phyloP scores from a whole-genome alignment of 2,797 vertebrate species.

The Oreochromis mossambicus region DNA sequence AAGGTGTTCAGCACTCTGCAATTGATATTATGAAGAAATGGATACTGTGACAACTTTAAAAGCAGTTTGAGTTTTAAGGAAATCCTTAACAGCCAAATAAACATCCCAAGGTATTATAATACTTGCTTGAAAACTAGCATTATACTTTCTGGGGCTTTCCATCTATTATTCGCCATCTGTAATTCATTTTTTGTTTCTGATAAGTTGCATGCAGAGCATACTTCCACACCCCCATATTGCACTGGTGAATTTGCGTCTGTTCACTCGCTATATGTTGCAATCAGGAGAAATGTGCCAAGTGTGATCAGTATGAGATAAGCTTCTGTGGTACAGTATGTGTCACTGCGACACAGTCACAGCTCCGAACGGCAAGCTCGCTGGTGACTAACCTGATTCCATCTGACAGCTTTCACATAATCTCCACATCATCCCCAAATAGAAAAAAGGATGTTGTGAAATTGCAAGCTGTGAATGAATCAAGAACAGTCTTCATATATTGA shows the following conservation, averaged over 20 bases:
- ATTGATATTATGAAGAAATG: neutral
- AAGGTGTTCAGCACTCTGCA: neutral
- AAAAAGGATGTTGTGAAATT: constrained; percentile 17
- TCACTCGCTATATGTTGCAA: neutral
- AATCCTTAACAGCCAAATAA: neutral
- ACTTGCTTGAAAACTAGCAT: neutral
- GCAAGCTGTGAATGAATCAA: constrained; percentile 31
- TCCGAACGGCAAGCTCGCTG: constrained; percentile 25
- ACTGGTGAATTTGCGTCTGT: neutral
- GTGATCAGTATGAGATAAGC: constrained; percentile 32
- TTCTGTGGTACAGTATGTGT: constrained; percentile 34
- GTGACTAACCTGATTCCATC: constrained; percentile 63
- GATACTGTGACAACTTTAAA: neutral
- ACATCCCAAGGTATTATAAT: neutral
- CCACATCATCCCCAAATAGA: constrained; percentile 42
- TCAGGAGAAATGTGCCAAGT: constrained; percentile 26
- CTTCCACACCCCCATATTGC: neutral
- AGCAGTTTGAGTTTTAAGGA: neutral
- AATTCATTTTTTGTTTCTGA: neutral
- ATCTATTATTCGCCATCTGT: neutral
- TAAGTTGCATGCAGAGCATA: neutral
- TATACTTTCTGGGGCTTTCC: neutral
- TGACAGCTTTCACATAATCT: constrained; percentile 69
- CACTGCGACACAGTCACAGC: constrained; percentile 31
- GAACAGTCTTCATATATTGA: neutral